Evolutionary conservation across 2,888 invertebrate genomes (phyloP), one percentile per base, ranked within the genome.

Genomic region (Agonopterix alstromeriana): DNA sequence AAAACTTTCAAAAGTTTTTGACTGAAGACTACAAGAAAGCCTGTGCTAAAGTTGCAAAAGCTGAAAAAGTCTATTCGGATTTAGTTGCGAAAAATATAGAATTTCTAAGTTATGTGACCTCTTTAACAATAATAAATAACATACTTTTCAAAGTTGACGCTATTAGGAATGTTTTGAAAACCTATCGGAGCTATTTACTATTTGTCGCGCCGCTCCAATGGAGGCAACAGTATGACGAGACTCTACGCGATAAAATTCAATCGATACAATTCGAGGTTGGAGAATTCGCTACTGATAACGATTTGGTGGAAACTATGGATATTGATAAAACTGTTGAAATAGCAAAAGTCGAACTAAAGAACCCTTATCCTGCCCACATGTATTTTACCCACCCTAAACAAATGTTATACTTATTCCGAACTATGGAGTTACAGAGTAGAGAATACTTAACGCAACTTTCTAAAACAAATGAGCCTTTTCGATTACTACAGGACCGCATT

Each of bases 11-110:
- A 71, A 73, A 66, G 48, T 88, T 85, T 61, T 63, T 88, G 10
- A 88, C 85, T 1, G 87, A 87, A 63, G 88, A 88, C 57, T 87
- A 88, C 55, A 84, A 85, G 53, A 80, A 73, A 55, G 83, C 88
- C 27, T 84, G 83, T 54, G 38, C 55, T 1, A 79, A 80, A 65
- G 82, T 78, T 36, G 36, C 74, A 14, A 71, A 69, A 60, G 63
- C 81, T 47, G 86, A 87, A 65, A 80, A 75, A 60, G 67, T 78
- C 8, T 73, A 70, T 49, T 53, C 56, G 3, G 82, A 84, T 3
- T 62, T 88, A 27, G 53, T 64, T 2, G 69, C 77, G 0, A 88
- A 78, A 65, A 77, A 77, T 54, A 65, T 72, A 0, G 81, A 88
- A 60, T 79, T 79, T 58, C 65, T 85, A 10, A 70, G 72, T 27